These are phyloP conservation scores for Nasonia oneida DNA, from an alignment of 2,888 invertebrate species.

Conservation along the genomic window DNA sequence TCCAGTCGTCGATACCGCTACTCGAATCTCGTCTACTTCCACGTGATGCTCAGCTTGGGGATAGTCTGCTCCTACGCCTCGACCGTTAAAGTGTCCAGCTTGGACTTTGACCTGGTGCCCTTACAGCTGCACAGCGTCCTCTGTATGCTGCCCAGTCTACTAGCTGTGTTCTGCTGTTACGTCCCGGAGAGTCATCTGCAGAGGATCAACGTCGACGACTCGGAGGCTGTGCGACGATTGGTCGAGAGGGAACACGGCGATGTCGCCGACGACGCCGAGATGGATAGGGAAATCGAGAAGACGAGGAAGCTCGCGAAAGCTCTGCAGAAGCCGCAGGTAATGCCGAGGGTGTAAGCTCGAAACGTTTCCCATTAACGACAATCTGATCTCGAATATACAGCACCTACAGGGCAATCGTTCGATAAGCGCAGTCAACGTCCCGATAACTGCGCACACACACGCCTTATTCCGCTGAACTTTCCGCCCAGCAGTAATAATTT, in stretches of 20 bases:
- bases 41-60: constrained; percentile 72
- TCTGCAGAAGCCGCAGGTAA: background rate
- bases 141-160: constrained; percentile 69
- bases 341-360: background rate
- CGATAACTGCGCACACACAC: background rate
- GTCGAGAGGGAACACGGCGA: background rate
- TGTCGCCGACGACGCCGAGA: background rate
- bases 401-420: background rate
- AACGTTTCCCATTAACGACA: no score
- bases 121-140: constrained; percentile 69
- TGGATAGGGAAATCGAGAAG: constrained; percentile 18
- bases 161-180: constrained; percentile 64
- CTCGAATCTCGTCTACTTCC: constrained; percentile 70
- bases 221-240: background rate
- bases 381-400: no score
- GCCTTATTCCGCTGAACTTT: background rate
- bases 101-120: constrained; percentile 54
- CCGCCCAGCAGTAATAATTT: constrained; percentile 18
- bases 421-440: background rate
- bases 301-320: background rate
- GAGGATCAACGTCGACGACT: background rate
- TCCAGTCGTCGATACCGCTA: constrained; percentile 69
- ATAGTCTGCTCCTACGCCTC: constrained; percentile 71
- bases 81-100: constrained; percentile 64
- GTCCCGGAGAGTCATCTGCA: constrained; percentile 70